Base-by-base conservation (phyloP, 2,888 invertebrate genomes). In the Cerceris ruficornis region DNA sequence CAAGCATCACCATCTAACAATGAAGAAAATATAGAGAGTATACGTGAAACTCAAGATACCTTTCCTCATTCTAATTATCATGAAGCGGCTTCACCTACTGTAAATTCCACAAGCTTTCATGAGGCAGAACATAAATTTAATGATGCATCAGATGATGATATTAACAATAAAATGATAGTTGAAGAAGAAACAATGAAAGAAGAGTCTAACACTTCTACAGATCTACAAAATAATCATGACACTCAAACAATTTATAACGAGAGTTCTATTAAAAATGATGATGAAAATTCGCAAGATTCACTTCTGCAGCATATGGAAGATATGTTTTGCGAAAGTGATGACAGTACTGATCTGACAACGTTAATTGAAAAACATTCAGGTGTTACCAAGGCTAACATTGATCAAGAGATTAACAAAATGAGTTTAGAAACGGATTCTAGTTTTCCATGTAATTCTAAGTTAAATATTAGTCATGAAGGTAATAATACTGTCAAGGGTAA, bases 241-340 rank as follows among this genome's bases (percentile, higher is more conserved):
- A 60, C 52, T 28, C 61, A 57, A 9, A 46, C 54, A 7, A 42
- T 13, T 28, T 69, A 66, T 42, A 58, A 67, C 41, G 64, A 57
- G 46, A 50, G 43, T 7, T 46, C 0, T 58, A 8, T 77, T 39
- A 55, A 60, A 49, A 83, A 85, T 42, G 84, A 87, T 0, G 85
- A 87, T 28, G 88, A 90, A 2, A 85, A 84, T 68, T 89, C 90
- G 2, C 89, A 88, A 66, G 90, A 90, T 74, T 90, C 90, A 2
- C 69, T 90, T 54, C 78, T 90, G 66, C 90, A 89, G 77, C 88
- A 90, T 57, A 84, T 90, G 85, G 90, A 90, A 59, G 89, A 90
- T 17, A 90, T 90, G 90, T 90, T 90, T 65, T 89, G 90, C 46
- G 90, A 89, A 49, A 90, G 90, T 64, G 90, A 90, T 0, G 90